Evolutionary conservation across 2,888 invertebrate genomes (phyloP).

Genomic region (Orthonevra nobilis): DNA sequence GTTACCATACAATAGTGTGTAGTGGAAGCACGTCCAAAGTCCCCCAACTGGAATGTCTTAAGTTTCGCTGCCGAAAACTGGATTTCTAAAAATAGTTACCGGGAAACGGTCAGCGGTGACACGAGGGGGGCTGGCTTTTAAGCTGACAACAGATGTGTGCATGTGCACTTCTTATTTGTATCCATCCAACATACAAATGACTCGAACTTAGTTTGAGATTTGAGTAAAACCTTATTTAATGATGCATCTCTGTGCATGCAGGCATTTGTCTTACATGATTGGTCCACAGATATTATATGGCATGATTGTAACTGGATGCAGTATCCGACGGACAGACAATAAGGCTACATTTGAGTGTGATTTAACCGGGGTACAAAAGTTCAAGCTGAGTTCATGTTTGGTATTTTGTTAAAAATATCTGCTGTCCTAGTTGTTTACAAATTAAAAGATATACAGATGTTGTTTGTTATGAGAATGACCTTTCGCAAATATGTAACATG

Average conservation of each 20-base stretch:
- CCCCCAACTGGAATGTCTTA: constrained; percentile 66
- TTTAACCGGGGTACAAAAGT: constrained; percentile 21
- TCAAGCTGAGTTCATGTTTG: constrained; percentile 59
- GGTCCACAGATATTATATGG: constrained; percentile 54
- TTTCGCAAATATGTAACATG: too few species aligned
- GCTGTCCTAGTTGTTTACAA: constrained; percentile 48
- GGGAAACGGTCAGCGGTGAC: constrained; percentile 48
- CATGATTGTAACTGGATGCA: constrained; percentile 43
- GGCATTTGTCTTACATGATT: constrained; percentile 43
- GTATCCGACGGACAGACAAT: constrained; percentile 49
- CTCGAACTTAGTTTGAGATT: constrained; percentile 49
- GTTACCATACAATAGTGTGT: too few species aligned
- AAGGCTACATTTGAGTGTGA: constrained; percentile 49
- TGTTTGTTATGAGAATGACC: too few species aligned
- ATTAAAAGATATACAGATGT: constrained; percentile 4
- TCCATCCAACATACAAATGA: constrained; percentile 19
- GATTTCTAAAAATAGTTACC: constrained; percentile 68
- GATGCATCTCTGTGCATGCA: constrained; percentile 31
- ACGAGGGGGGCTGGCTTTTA: constrained; percentile 15
- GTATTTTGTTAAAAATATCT: constrained; percentile 42
- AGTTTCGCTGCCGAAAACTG: constrained; percentile 67
- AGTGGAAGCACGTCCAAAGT: constrained; percentile 32
- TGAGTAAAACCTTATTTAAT: constrained; percentile 52
- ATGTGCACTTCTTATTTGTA: background rate
- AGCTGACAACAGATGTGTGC: constrained; percentile 42